A percentile compares a stretch with the other conserved stretches of the same genome.
phyloP scores from a whole-genome alignment of 2,888 invertebrate genomes.

The Catocala fraxini region DNA sequence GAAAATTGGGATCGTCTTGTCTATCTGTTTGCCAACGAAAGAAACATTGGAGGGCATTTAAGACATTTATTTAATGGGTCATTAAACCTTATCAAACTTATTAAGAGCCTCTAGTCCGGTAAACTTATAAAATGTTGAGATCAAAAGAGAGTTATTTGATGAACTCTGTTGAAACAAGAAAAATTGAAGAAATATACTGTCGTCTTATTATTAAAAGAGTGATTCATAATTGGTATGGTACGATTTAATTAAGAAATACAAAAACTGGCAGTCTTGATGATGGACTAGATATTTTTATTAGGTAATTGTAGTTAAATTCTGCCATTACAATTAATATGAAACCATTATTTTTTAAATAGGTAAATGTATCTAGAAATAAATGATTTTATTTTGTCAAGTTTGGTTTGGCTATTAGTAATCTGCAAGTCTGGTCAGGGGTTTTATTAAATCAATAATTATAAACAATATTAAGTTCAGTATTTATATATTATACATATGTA shows the following conservation, averaged over 20 bases:
- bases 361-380: too few species aligned
- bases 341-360: too few species aligned
- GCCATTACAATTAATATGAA: too few species aligned
- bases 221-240: conserved; percentile 1
- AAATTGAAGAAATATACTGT: conserved; percentile 8
- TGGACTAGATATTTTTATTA: not conserved
- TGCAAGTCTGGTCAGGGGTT: too few species aligned
- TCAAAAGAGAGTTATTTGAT: conserved; percentile 20
- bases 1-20: conserved; percentile 3
- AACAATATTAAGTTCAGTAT: too few species aligned
- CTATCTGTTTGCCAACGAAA: not conserved
- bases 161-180: conserved; percentile 18
- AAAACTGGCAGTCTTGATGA: not conserved
- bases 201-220: not conserved
- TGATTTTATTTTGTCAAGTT: too few species aligned
- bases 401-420: too few species aligned
- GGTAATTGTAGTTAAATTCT: not conserved
- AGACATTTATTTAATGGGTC: conserved; percentile 23
- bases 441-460: too few species aligned
- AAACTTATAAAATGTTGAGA: conserved; percentile 16
- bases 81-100: conserved; percentile 29
- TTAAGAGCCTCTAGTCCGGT: conserved; percentile 13
- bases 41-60: conserved; percentile 20
- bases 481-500: too few species aligned
- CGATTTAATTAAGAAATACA: conserved; percentile 8